These are phyloP conservation scores for Polypedilum vanderplanki DNA, from an alignment of 1,140 invertebrate genomes.

Conservation along the genomic window DNA sequence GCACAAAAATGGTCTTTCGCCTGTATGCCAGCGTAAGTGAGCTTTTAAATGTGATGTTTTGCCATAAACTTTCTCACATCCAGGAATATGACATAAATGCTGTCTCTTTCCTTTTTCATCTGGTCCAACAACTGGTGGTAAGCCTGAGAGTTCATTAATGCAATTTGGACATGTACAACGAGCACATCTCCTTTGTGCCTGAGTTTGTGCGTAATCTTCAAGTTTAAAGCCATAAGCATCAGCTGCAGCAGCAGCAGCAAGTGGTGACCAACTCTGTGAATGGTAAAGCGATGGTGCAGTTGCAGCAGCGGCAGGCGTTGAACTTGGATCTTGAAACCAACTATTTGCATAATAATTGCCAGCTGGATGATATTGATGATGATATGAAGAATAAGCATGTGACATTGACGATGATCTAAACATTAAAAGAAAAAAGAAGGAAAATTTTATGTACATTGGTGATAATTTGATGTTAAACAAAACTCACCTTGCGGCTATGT, in stretches of 20 bases:
- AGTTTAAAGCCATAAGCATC: slow-evolving; percentile 29
- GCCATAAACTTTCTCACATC: slow-evolving; percentile 86
- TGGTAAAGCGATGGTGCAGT: slow-evolving; percentile 5
- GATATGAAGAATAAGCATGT: slow-evolving; percentile 16
- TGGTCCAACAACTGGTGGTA: slow-evolving; percentile 50
- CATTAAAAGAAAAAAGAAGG: neutral
- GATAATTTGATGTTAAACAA: neutral
- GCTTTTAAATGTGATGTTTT: slow-evolving; percentile 88
- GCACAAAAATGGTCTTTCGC: slow-evolving; percentile 68
- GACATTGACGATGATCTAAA: slow-evolving; percentile 26
- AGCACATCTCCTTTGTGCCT: slow-evolving; percentile 36
- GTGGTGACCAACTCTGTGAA: slow-evolving; percentile 1
- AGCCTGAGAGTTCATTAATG: slow-evolving; percentile 56
- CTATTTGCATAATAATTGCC: neutral
- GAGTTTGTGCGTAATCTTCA: slow-evolving; percentile 25
- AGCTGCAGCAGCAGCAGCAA: neutral
- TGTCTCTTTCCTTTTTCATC: slow-evolving; percentile 59
- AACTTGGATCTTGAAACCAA: slow-evolving; percentile 20
- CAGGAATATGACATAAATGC: slow-evolving; percentile 84
- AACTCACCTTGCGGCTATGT: slow-evolving; percentile 18
- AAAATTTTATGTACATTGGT: neutral
- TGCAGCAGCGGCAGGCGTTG: neutral
- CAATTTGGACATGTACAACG: slow-evolving; percentile 67
- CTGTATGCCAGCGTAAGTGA: slow-evolving; percentile 77
- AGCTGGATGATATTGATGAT: slow-evolving; percentile 26